Base-by-base conservation (phyloP, 1,140 invertebrate genomes). In the Kradibia gibbosae region DNA sequence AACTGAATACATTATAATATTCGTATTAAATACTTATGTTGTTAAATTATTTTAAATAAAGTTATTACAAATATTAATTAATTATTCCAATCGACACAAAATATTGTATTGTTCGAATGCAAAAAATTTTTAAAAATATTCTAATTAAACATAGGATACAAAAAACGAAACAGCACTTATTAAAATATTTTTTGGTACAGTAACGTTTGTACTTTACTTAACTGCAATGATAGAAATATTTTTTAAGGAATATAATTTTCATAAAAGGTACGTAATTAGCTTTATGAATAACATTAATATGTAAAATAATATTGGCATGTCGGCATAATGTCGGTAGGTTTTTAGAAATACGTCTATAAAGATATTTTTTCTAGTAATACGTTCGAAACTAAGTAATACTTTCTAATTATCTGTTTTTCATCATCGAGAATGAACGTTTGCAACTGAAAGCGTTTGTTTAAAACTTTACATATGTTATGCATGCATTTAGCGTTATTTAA, bases 401-500 rank as follows among this genome's bases (percentile, higher is more conserved):
- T 60, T 60, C 28, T 28, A 60, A 60, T 60, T 60, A 60, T 31
- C 11, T 60, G 25, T 60, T 60, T 60, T 31, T 60, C 57, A 31
- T 60, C 28, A 31, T 11, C 28, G 15, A 31, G 25, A 11, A 31
- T 60, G 31, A 20, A 17, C 60, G 3, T 1, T 2, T 7, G 2
- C 57, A 17, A 7, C 11, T 3, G 8, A 5, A 34, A 0, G 11
- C 60, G 31, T 25, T 31, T 34, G 31, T 5, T n/a, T 31, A 11
- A 70, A 42, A 42, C 42, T n/a, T 70, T 4, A 25, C 42, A 22
- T 39, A 78, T 28, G 28, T 22, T 17, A 39, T n/a, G n/a, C 39
- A 39, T 74, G 71, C 62, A 50, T 80, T 80, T 42, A 73, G 34
- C 57, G 13, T 34, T 55, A n/a, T 48, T 80, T 5, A 76, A 53